phyloP scores from a whole-genome alignment of 2,797 vertebrate species.

The Aeoliscus strigatus region DNA sequence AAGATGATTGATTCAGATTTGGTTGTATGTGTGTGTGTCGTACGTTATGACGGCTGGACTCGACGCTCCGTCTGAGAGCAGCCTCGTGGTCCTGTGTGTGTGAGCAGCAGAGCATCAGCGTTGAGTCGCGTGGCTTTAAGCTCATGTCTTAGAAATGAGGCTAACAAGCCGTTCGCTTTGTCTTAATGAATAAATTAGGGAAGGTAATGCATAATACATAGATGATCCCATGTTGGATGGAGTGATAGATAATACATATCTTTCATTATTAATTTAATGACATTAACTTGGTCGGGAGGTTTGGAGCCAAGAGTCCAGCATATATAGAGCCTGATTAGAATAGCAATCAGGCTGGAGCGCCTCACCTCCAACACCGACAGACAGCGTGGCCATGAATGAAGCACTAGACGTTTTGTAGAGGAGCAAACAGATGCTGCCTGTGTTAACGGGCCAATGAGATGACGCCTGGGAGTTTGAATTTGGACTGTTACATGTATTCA shows the following conservation, averaged over 20 bases:
- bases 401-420: conserved; percentile 8
- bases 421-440: conserved; percentile 10
- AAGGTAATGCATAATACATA: conserved; percentile 91
- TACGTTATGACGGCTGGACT: no score
- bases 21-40: no score
- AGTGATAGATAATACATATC: conserved; percentile 93
- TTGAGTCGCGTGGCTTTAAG: conserved; percentile 33
- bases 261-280: conserved; percentile 95
- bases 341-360: conserved; percentile 40
- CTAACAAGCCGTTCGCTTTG: conserved; percentile 91
- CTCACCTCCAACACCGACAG: conserved; percentile 21
- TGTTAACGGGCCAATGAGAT: conserved; percentile 7
- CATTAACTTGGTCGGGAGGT: conserved; percentile 84
- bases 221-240: conserved; percentile 87
- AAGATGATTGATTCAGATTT: no score
- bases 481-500: no score
- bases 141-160: conserved; percentile 80
- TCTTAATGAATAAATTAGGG: conserved; percentile 97
- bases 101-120: conserved; percentile 38
- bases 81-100: conserved; percentile 28
- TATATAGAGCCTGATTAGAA: conserved; percentile 59
- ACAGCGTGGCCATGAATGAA: conserved; percentile 20
- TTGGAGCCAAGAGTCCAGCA: conserved; percentile 51
- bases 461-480: not conserved
- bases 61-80: conserved; percentile 20